A percentile compares a stretch with the other conserved stretches of the same genome.
phyloP scores from a whole-genome alignment of 1,140 invertebrate species.

The Drosophila nigromelanica region DNA sequence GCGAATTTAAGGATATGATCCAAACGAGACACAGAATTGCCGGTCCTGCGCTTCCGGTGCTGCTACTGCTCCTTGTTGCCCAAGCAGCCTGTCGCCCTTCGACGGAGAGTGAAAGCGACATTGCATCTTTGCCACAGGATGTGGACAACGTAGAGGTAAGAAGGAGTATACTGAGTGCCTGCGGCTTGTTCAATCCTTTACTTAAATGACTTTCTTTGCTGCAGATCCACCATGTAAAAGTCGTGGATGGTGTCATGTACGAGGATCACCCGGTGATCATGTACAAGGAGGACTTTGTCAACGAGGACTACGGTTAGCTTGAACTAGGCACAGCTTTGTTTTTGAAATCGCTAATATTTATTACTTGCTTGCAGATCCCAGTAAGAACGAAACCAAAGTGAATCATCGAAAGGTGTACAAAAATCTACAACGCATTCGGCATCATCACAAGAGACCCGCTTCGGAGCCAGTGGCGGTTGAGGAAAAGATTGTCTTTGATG shows the following conservation, averaged over 20 bases:
- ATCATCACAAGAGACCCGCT: conserved; percentile 34
- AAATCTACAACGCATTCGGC: conserved; percentile 22
- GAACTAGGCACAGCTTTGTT: neutral
- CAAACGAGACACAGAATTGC: conserved; percentile 36
- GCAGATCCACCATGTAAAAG: conserved; percentile 67
- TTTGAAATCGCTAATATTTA: neutral
- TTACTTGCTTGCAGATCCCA: conserved; percentile 40
- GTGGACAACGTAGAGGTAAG: conserved; percentile 76
- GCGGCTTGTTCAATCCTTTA: neutral
- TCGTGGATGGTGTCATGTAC: conserved; percentile 62
- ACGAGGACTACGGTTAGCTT: conserved; percentile 71
- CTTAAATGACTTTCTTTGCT: neutral
- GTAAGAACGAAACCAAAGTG: conserved; percentile 45
- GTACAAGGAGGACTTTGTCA: conserved; percentile 81
- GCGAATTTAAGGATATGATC: conserved; percentile 58
- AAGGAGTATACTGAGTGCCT: neutral
- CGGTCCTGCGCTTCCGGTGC: conserved; percentile 40
- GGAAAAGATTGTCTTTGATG: conserved; percentile 68
- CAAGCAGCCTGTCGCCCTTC: conserved; percentile 34
- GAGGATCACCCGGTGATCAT: conserved; percentile 78
- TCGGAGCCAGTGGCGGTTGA: neutral
- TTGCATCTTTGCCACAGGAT: conserved; percentile 52
- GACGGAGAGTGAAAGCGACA: conserved; percentile 50
- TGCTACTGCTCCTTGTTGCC: conserved; percentile 37
- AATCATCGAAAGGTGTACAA: conserved; percentile 25